phyloP scores from a whole-genome alignment of 2,113 vertebrate genomes.

The Alaudala cheleensis region DNA sequence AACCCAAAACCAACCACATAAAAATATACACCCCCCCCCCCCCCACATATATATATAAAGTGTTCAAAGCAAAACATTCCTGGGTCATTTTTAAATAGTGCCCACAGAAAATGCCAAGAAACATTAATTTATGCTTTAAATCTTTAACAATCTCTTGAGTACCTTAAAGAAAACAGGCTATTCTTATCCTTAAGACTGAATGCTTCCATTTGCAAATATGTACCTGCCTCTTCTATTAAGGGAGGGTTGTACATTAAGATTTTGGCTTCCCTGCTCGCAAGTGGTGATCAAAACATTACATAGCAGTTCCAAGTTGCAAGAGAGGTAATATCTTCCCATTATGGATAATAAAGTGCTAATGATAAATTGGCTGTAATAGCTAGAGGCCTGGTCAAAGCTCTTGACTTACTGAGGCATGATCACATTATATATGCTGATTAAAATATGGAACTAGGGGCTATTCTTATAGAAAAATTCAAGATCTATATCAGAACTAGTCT shows the following conservation, averaged over 20 bases:
- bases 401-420: not conserved
- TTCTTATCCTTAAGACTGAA: not conserved
- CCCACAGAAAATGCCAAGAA: not conserved
- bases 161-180: not conserved
- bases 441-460: not conserved
- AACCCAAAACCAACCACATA: no score
- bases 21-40: no score
- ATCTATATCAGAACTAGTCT: not conserved
- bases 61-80: not conserved
- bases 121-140: not conserved
- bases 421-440: not conserved
- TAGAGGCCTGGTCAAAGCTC: not conserved
- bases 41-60: not conserved
- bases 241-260: not conserved
- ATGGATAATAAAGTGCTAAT: conserved; percentile 8
- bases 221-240: not conserved
- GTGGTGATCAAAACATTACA: not conserved
- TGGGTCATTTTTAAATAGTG: not conserved
- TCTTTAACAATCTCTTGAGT: not conserved
- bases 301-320: not conserved
- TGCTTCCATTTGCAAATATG: not conserved
- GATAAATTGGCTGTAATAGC: not conserved
- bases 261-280: not conserved
- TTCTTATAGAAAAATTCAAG: not conserved
- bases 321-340: not conserved